Evolutionary conservation across 2,113 vertebrate genomes (phyloP).

Genomic region (Platysternon megacephalum): DNA sequence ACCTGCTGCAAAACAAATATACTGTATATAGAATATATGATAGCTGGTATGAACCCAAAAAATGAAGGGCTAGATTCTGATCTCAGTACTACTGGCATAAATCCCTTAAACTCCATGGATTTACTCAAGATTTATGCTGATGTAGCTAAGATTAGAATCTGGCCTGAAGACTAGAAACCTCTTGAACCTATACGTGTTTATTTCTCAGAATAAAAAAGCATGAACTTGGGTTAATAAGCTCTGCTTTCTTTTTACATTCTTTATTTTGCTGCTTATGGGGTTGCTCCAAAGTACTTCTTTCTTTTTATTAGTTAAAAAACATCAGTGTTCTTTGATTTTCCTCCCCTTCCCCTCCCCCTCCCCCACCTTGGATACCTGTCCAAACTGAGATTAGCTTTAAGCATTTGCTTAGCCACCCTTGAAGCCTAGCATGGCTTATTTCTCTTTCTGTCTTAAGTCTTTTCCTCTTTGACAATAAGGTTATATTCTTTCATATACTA

Average conservation of each 20-base stretch:
- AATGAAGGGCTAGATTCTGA: not conserved
- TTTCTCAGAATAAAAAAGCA: rapidly evolving
- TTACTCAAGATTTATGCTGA: not conserved
- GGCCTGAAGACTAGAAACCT: not conserved
- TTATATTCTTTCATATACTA: conserved; percentile 8
- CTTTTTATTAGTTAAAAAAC: rapidly evolving
- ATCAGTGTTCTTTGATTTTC: not conserved
- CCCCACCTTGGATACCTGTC: not conserved
- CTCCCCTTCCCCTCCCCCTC: not conserved
- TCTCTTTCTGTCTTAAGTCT: not conserved
- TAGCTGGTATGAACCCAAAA: not conserved
- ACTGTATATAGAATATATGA: not conserved
- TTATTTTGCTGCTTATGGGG: not conserved
- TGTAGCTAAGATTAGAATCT: not conserved
- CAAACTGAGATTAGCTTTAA: conserved; percentile 22
- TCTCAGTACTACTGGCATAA: not conserved
- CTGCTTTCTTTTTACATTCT: not conserved
- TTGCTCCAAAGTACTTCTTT: not conserved
- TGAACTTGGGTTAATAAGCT: not conserved
- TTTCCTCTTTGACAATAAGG: conserved; percentile 15
- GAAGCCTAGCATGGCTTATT: not conserved
- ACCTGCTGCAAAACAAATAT: not conserved
- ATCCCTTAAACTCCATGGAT: not conserved
- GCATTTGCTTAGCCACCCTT: conserved; percentile 24
- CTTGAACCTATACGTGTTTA: rapidly evolving